Evolutionary conservation across 2,888 invertebrate species (phyloP).

Genomic region (Eilema sororculum): DNA sequence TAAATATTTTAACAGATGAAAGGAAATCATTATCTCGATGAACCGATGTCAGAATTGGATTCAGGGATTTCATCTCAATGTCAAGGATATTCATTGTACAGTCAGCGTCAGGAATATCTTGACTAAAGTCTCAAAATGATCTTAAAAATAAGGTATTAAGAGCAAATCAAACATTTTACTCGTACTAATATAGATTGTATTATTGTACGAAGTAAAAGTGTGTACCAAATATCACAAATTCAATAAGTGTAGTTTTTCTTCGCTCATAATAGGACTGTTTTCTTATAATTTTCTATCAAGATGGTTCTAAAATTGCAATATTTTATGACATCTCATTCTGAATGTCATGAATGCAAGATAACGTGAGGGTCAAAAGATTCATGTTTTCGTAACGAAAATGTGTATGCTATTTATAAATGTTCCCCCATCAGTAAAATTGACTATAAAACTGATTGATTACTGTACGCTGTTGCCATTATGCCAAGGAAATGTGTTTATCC

Average conservation of each 20-base stretch:
- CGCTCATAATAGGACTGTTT: background rate
- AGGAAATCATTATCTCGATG: constrained; percentile 25
- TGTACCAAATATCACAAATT: too few species aligned
- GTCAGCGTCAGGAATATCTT: too few species aligned
- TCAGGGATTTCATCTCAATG: background rate
- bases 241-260: background rate
- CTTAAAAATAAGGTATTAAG: too few species aligned
- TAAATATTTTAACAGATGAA: constrained; percentile 18
- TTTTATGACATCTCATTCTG: background rate
- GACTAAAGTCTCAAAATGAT: too few species aligned
- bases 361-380: background rate
- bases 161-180: too few species aligned
- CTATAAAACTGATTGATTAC: background rate
- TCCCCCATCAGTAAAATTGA: too few species aligned
- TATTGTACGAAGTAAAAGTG: too few species aligned
- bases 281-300: background rate
- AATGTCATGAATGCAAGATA: background rate
- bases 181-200: too few species aligned
- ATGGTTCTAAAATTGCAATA: background rate
- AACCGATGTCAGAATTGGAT: background rate
- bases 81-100: background rate
- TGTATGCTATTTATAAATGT: background rate
- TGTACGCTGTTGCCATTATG: background rate
- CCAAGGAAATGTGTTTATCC: background rate
- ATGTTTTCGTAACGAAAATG: background rate